Conservation (phyloP, 2,888 invertebrate species). For the Siphonodentalium dalli region DNA sequence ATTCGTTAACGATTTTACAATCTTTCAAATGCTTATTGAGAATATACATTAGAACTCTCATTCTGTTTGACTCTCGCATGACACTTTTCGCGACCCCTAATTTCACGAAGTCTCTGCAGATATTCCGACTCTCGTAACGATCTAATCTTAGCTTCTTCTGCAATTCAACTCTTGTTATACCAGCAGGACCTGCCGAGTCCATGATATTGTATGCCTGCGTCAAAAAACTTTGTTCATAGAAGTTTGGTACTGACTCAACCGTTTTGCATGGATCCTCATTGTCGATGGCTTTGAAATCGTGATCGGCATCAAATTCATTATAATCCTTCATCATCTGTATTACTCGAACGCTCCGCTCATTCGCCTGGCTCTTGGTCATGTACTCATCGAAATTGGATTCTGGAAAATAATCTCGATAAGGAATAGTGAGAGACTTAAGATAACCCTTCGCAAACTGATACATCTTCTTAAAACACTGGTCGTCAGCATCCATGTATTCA, state of each 20-base stretch:
- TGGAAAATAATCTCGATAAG: slow-evolving; percentile 71
- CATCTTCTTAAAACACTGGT: slow-evolving; percentile 44
- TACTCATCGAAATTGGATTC: slow-evolving; percentile 68
- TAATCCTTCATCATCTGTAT: not conserved
- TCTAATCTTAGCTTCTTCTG: slow-evolving; percentile 39
- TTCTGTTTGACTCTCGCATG: slow-evolving; percentile 23
- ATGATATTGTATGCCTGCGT: slow-evolving; percentile 69
- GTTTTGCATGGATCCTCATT: too few relatives aligned
- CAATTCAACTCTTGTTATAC: slow-evolving; percentile 67
- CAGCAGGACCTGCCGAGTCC: slow-evolving; percentile 68
- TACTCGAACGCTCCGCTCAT: not conserved
- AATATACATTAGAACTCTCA: too few relatives aligned
- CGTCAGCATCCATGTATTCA: slow-evolving; percentile 64
- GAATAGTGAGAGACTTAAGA: slow-evolving; percentile 52
- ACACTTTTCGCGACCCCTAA: slow-evolving; percentile 20
- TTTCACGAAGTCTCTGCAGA: slow-evolving; percentile 21
- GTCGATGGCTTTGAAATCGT: too few relatives aligned
- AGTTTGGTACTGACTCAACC: too few relatives aligned
- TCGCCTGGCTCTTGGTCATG: slow-evolving; percentile 64
- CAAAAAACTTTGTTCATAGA: slow-evolving; percentile 59
- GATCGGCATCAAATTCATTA: not conserved
- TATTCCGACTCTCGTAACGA: slow-evolving; percentile 44
- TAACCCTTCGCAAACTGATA: slow-evolving; percentile 30
- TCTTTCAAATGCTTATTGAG: too few relatives aligned
- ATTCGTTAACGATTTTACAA: too few relatives aligned